phyloP scores from a whole-genome alignment of 2,113 vertebrate species.

The Onychorhynchus coronatus region DNA sequence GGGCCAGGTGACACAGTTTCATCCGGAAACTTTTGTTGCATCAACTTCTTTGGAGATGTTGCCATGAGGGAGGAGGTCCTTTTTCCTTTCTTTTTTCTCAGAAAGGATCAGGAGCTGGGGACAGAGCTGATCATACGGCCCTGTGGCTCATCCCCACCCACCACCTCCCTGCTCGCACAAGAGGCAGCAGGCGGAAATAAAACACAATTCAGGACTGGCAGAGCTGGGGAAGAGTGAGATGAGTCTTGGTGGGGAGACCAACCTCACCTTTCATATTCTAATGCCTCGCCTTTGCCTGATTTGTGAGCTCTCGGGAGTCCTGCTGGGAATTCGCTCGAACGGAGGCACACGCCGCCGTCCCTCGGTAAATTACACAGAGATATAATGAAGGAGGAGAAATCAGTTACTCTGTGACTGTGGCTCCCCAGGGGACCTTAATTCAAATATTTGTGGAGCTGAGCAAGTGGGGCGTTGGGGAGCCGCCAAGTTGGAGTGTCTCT shows the following conservation, averaged over 20 bases:
- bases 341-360: slow-evolving; percentile 60
- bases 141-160: fast-evolving
- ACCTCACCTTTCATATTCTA: slow-evolving; percentile 73
- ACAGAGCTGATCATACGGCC: not conserved
- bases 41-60: not conserved
- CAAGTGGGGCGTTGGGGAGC: slow-evolving; percentile 61
- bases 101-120: not conserved
- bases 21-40: not conserved
- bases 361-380: slow-evolving; percentile 70
- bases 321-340: slow-evolving; percentile 65
- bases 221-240: not conserved
- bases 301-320: slow-evolving; percentile 62
- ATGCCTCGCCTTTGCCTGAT: slow-evolving; percentile 66
- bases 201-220: not conserved
- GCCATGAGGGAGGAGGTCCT: not conserved
- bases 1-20: not conserved
- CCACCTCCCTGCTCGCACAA: not conserved
- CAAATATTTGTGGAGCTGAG: slow-evolving; percentile 72
- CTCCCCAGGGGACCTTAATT: slow-evolving; percentile 69
- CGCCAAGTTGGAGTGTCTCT: slow-evolving; percentile 17
- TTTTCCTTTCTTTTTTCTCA: not conserved
- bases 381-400: slow-evolving; percentile 73
- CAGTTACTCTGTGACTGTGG: slow-evolving; percentile 66
- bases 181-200: not conserved
- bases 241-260: slow-evolving; percentile 46